Percentiles rank a stretch among this genome's conserved stretches.
These are phyloP conservation scores for Protobothrops mucrosquamatus DNA, from an alignment of 2,113 vertebrate species.

Conservation along the genomic window DNA sequence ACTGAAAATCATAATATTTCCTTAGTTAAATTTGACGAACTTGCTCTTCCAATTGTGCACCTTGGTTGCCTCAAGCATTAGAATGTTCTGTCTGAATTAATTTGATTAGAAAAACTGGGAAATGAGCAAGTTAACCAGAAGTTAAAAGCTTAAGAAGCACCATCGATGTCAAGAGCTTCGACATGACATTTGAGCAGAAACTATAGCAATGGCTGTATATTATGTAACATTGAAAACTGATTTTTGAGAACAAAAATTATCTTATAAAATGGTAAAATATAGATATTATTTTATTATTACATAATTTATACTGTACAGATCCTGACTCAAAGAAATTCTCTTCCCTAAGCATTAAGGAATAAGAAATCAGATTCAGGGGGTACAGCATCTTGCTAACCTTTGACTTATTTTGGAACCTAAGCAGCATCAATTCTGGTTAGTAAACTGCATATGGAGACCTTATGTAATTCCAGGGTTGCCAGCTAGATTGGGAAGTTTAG, in stretches of 20 bases:
- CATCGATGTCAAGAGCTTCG: not conserved
- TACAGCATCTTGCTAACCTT: not conserved
- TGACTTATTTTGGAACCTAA: not conserved
- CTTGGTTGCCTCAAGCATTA: not conserved
- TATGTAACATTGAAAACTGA: not conserved
- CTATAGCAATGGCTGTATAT: not conserved
- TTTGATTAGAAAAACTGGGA: not conserved
- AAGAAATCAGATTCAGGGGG: not conserved
- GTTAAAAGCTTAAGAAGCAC: not conserved
- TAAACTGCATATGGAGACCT: not conserved
- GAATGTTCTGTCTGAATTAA: not conserved
- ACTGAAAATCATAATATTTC: conserved; percentile 16
- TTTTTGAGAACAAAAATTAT: not conserved
- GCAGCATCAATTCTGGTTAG: not conserved
- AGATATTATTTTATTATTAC: not conserved
- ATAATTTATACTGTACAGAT: not conserved
- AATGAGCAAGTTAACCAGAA: not conserved
- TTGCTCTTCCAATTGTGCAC: not conserved
- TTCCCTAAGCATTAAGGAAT: not conserved
- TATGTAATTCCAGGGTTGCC: not conserved
- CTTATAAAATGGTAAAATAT: not conserved
- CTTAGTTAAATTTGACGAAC: not conserved
- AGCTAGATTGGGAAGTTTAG: not conserved
- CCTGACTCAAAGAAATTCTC: not conserved
- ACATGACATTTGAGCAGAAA: not conserved